Base-by-base conservation (phyloP, 2,113 vertebrate species). In the Merops nubicus region DNA sequence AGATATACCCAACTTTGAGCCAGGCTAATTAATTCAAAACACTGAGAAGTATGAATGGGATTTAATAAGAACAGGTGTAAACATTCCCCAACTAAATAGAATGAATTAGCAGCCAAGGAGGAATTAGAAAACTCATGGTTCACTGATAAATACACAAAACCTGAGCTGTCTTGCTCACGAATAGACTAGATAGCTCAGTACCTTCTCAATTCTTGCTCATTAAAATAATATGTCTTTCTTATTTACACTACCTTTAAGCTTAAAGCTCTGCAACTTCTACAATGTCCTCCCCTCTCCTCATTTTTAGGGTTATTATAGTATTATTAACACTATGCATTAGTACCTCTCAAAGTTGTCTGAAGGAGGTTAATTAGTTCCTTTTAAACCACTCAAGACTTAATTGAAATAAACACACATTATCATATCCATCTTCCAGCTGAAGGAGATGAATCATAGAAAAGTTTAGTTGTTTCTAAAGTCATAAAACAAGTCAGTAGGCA, bases 391-490 rank as follows among this genome's bases (percentile, higher is more conserved):
- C 59, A 62, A 85, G 59, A 86, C 43, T 77, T 94, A 88, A 94
- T 70, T 93, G 91, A 94, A 96, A 84, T 85, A 95, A 96, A 90
- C 88, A 95, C 93, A 85, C 69, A 69, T 93, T 85, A 85, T 92
- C 73, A 54, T 92, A 72, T 64, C 80, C 85, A 75, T 92, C 86
- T 92, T 64, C 29, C 53, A 87, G 28, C 73, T 87, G 85, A 93
- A 96, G 85, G 40, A 88, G 62, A 47, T 78, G 76, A 91, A 91
- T 95, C 76, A 91, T 56, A 78, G 68, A 85, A 88, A 95, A 92
- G 62, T 93, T 95, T 70, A 93, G 64, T 96, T 83, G 69, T 64
- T 95, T 91, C 64, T 78, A n/a, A 81, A 91, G 88, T 89, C 76
- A 96, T 78, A 75, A 81, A 96, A 85, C 80, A 90, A 81, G 76